Percentiles rank a stretch among this genome's conserved stretches.
Conservation (phyloP, 2,113 vertebrate genomes). For the Lichenostomus cassidix region DNA sequence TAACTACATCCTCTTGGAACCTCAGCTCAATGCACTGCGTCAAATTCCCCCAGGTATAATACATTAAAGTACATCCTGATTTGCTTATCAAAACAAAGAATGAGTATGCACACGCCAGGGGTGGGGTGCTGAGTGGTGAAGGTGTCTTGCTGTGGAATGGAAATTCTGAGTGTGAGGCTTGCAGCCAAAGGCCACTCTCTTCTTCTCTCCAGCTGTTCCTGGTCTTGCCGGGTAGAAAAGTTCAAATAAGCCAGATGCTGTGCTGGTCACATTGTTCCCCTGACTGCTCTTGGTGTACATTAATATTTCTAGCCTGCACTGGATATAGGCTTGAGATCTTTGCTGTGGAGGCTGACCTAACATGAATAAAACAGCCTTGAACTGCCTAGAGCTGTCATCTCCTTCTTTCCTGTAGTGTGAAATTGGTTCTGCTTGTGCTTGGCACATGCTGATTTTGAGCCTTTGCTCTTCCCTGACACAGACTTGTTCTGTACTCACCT, state of each 20-base stretch:
- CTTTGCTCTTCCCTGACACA: background rate
- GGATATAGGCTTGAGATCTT: background rate
- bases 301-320: background rate
- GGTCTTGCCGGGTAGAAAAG: background rate
- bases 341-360: background rate
- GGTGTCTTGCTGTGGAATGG: conserved; percentile 2
- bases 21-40: background rate
- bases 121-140: background rate
- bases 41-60: conserved; percentile 36
- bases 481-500: background rate
- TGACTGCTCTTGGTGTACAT: background rate
- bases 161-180: conserved; percentile 25
- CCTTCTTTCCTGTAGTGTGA: background rate
- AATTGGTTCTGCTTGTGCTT: background rate
- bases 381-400: background rate
- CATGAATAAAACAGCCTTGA: background rate
- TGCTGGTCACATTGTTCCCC: background rate
- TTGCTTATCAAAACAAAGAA: conserved; percentile 57
- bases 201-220: background rate
- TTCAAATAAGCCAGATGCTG: background rate
- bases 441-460: background rate
- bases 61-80: background rate
- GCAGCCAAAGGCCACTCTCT: background rate
- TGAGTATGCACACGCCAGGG: background rate
- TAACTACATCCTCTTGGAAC: conserved; percentile 48